Percentiles rank a stretch among this genome's conserved stretches.
Evolutionary conservation across 1,140 invertebrate species (phyloP).

Genomic region (Cheumatopsyche charites): DNA sequence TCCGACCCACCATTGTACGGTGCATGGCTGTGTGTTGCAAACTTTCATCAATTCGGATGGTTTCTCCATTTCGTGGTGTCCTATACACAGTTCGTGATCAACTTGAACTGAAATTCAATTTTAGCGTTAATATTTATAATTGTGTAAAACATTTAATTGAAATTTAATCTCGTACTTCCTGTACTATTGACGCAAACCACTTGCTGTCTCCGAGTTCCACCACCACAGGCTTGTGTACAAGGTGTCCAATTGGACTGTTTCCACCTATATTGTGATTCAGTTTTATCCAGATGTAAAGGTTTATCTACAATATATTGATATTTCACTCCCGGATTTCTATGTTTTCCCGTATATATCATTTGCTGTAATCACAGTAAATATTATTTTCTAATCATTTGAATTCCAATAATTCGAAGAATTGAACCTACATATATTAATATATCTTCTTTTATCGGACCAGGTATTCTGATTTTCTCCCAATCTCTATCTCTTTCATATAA

Average conservation of each 20-base stretch:
- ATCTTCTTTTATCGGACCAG: conserved; percentile 81
- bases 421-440: conserved; percentile 78
- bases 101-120: conserved; percentile 58
- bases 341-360: conserved; percentile 80
- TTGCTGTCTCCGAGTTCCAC: conserved; percentile 69
- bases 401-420: background rate
- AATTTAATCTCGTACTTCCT: conserved; percentile 56
- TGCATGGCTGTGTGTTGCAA: conserved; percentile 76
- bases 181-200: conserved; percentile 70
- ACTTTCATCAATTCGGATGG: conserved; percentile 65
- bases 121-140: background rate
- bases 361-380: conserved; percentile 56
- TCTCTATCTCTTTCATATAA: conserved; percentile 83
- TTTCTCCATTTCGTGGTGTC: conserved; percentile 62
- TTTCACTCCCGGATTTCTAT: conserved; percentile 77
- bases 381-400: too few relatives aligned
- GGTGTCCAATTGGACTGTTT: conserved; percentile 77
- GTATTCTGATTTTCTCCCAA: conserved; percentile 80
- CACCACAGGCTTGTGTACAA: conserved; percentile 79
- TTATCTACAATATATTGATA: conserved; percentile 76
- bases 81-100: conserved; percentile 70
- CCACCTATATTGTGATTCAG: conserved; percentile 67
- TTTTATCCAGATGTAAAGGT: background rate
- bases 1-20: conserved; percentile 80
- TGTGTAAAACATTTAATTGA: background rate